Percentiles rank a stretch among this genome's conserved stretches.
These are phyloP conservation scores for Nephrotoma flavescens DNA, from an alignment of 2,888 invertebrate species.

Conservation along the genomic window DNA sequence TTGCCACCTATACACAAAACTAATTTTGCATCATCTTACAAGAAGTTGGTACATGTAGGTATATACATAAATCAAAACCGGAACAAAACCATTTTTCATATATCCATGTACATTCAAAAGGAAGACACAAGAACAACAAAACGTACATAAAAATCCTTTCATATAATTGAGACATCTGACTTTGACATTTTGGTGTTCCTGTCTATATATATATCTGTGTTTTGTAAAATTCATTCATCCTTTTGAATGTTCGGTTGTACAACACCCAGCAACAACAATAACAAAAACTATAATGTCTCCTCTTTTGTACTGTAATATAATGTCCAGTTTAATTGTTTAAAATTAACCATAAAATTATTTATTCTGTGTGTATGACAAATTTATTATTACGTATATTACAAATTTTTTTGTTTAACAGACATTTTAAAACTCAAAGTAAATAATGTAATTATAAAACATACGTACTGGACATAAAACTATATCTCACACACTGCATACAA, in stretches of 20 bases:
- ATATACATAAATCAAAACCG: neutral
- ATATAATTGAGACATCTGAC: conserved; percentile 1
- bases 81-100: conserved; percentile 2
- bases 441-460: neutral
- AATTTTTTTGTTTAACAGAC: neutral
- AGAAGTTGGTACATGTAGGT: neutral
- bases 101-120: neutral
- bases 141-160: neutral
- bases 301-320: neutral
- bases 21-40: neutral
- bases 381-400: neutral
- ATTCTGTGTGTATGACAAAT: conserved; percentile 1
- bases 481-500: neutral
- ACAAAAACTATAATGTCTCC: neutral
- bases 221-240: neutral
- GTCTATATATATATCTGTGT: neutral
- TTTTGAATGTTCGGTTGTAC: neutral
- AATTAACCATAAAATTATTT: conserved; percentile 3
- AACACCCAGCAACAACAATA: neutral
- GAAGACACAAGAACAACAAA: neutral
- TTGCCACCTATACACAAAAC: neutral
- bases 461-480: neutral
- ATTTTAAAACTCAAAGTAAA: neutral
- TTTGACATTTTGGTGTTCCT: neutral
- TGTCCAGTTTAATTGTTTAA: neutral